These are phyloP conservation scores for Agriopis leucophaearia DNA, from an alignment of 2,888 invertebrate genomes.

Conservation along the genomic window DNA sequence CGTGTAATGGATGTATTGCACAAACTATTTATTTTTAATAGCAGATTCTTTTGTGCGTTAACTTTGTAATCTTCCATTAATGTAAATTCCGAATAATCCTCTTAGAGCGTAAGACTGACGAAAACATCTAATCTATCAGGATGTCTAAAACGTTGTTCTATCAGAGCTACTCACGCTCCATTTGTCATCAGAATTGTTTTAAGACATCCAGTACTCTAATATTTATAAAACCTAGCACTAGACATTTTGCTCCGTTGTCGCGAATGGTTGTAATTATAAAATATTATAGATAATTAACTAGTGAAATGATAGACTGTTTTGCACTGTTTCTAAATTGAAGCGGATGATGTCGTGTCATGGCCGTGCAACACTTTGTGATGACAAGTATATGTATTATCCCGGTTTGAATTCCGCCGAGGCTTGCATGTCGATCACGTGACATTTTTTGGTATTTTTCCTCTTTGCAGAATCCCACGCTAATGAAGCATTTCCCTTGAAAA, in stretches of 20 bases:
- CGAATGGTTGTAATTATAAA: constrained; percentile 85
- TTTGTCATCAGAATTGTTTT: constrained; percentile 55
- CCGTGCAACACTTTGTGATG: constrained; percentile 72
- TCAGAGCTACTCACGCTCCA: constrained; percentile 41
- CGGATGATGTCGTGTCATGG: constrained; percentile 55
- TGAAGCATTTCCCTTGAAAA: constrained; percentile 67
- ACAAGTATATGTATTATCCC: constrained; percentile 60
- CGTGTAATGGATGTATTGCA: constrained; percentile 42
- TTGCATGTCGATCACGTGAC: constrained; percentile 61
- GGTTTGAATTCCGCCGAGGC: constrained; percentile 45
- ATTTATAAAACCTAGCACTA: constrained; percentile 78
- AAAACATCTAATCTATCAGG: constrained; percentile 51
- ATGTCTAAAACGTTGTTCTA: constrained; percentile 37
- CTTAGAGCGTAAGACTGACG: constrained; percentile 78
- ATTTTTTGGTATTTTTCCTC: constrained; percentile 54
- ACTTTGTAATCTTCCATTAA: constrained; percentile 51
- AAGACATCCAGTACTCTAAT: constrained; percentile 74
- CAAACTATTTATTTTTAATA: constrained; percentile 48
- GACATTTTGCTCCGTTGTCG: constrained; percentile 82
- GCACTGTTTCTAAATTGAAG: constrained; percentile 77
- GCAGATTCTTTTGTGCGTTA: constrained; percentile 54
- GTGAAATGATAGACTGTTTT: constrained; percentile 83
- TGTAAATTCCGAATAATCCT: constrained; percentile 57
- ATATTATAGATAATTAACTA: constrained; percentile 75
- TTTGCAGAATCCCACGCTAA: constrained; percentile 67